A percentile compares a stretch with the other conserved stretches of the same genome.
These are phyloP conservation scores for Drosophila littoralis DNA, from an alignment of 1,140 invertebrate species.

Conservation along the genomic window DNA sequence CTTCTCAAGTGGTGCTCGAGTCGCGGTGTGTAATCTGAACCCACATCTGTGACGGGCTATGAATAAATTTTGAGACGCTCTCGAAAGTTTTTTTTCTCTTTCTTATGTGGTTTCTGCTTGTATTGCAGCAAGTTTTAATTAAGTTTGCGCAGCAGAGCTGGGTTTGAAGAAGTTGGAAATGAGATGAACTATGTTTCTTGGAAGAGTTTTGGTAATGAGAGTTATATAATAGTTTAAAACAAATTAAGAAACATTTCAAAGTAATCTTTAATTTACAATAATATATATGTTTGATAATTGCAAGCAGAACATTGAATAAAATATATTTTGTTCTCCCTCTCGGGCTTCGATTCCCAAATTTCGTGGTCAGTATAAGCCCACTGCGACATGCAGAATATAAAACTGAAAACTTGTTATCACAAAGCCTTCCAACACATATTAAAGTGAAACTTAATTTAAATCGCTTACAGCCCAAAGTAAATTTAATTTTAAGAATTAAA, in stretches of 20 bases:
- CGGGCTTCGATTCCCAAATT: too few relatives aligned
- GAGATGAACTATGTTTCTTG: slow-evolving; percentile 9
- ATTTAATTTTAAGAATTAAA: neutral
- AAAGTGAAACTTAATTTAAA: too few relatives aligned
- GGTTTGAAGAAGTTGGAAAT: neutral
- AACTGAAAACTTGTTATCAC: too few relatives aligned
- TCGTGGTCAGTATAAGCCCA: too few relatives aligned
- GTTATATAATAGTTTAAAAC: neutral
- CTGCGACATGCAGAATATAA: too few relatives aligned
- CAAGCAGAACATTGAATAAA: too few relatives aligned
- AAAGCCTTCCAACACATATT: too few relatives aligned
- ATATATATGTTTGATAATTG: too few relatives aligned
- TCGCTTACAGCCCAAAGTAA: too few relatives aligned
- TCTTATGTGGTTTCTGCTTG: slow-evolving; percentile 26
- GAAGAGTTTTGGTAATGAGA: neutral
- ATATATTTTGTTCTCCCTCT: too few relatives aligned
- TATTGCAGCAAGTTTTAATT: slow-evolving; percentile 25
- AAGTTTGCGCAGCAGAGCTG: slow-evolving; percentile 5
- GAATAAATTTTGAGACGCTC: slow-evolving; percentile 24
- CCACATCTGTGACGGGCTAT: slow-evolving; percentile 20
- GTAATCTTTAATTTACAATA: too few relatives aligned
- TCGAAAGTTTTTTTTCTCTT: slow-evolving; percentile 18
- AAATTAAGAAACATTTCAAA: neutral
- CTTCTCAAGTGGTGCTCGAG: neutral
- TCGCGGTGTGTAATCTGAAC: slow-evolving; percentile 31